Percentiles rank a stretch among this genome's conserved stretches.
Conservation (phyloP, 2,113 vertebrate genomes). For the Lophochroa leadbeateri region DNA sequence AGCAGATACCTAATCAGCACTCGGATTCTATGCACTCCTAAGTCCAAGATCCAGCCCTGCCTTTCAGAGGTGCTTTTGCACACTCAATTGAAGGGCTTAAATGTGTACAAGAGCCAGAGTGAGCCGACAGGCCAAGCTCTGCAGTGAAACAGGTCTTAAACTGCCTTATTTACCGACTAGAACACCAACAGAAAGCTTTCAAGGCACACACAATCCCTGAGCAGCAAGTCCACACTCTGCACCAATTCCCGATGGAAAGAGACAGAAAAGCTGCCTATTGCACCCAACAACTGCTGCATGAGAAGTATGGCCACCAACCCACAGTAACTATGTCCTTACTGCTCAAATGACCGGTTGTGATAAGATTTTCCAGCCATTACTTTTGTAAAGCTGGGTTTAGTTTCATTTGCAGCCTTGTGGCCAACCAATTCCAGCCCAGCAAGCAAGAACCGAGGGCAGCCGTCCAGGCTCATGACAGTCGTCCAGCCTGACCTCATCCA, state of each 20-base stretch:
- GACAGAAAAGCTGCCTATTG: not conserved
- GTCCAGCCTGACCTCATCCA: not conserved
- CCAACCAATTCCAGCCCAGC: not conserved
- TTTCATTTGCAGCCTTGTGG: not conserved
- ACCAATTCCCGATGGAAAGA: not conserved
- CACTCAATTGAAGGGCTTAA: not conserved
- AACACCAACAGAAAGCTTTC: fast-evolving
- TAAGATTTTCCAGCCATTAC: not conserved
- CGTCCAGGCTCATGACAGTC: not conserved
- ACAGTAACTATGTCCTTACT: not conserved
- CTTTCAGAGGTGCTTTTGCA: not conserved
- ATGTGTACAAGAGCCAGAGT: not conserved
- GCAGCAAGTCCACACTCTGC: not conserved
- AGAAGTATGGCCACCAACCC: not conserved
- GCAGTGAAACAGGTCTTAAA: not conserved
- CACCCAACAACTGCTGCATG: not conserved
- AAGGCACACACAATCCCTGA: not conserved
- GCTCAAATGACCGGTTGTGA: not conserved
- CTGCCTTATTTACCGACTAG: not conserved
- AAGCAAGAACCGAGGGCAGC: not conserved
- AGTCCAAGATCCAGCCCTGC: not conserved
- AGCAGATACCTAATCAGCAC: not conserved
- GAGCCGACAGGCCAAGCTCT: not conserved
- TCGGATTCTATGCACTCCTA: fast-evolving
- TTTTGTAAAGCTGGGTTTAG: not conserved